Conservation (phyloP, 2,888 invertebrate genomes). For the Anoplius nigerrimus region DNA sequence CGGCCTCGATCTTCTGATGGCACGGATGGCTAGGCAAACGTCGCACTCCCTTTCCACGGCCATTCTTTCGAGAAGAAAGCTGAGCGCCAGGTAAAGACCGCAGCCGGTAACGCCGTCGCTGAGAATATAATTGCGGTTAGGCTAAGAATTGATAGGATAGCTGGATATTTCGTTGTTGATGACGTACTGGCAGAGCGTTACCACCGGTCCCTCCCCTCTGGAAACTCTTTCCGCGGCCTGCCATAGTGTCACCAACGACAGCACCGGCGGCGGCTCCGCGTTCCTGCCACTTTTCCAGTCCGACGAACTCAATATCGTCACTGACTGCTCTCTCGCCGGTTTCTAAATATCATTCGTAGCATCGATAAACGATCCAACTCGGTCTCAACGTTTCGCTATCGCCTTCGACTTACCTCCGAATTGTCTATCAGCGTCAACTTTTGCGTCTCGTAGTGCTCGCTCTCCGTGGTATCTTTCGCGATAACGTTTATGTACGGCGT, state of each 20-base stretch:
- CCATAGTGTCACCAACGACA: slow-evolving; percentile 69
- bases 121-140: slow-evolving; percentile 4
- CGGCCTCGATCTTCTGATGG: slow-evolving; percentile 73
- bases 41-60: slow-evolving; percentile 76
- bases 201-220: slow-evolving; percentile 64
- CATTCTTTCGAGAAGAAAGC: slow-evolving; percentile 76
- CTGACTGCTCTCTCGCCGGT: slow-evolving; percentile 30
- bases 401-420: slow-evolving; percentile 45
- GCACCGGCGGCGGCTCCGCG: slow-evolving; percentile 57
- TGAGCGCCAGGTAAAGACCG: slow-evolving; percentile 75
- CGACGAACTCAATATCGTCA: slow-evolving; percentile 58
- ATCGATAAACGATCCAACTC: not conserved
- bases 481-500: slow-evolving; percentile 57
- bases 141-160: not conserved
- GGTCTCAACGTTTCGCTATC: not conserved
- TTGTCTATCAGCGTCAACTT: slow-evolving; percentile 53
- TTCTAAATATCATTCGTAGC: slow-evolving; percentile 33
- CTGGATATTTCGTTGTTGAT: not conserved
- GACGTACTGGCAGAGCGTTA: slow-evolving; percentile 74
- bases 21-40: slow-evolving; percentile 75
- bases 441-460: slow-evolving; percentile 44
- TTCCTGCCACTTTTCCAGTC: slow-evolving; percentile 64
- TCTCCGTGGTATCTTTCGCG: slow-evolving; percentile 37
- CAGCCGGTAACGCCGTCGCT: slow-evolving; percentile 76
- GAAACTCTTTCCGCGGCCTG: slow-evolving; percentile 67